phyloP scores from a whole-genome alignment of 2,113 vertebrate genomes.

The Pygoscelis antarcticus region DNA sequence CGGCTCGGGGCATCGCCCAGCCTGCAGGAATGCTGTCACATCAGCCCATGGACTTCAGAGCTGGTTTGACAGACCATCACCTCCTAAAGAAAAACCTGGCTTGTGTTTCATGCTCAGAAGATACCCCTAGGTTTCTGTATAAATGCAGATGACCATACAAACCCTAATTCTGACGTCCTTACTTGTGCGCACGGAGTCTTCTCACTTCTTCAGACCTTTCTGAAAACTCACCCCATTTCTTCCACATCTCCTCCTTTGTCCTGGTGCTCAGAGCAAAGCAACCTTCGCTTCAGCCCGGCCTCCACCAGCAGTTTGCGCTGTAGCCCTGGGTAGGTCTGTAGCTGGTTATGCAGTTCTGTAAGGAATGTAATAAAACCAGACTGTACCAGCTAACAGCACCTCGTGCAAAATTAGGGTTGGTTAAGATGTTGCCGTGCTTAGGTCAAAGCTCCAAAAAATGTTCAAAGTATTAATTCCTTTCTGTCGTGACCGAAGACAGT shows the following conservation, averaged over 20 bases:
- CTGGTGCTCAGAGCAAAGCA: background rate
- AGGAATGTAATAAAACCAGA: background rate
- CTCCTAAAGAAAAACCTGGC: background rate
- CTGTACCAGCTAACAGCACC: background rate
- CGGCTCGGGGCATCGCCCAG: background rate
- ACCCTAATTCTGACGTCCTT: background rate
- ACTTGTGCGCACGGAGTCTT: background rate
- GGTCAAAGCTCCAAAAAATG: accelerated
- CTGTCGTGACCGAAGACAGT: accelerated
- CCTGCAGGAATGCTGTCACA: background rate
- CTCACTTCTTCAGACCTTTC: background rate
- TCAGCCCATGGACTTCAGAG: background rate
- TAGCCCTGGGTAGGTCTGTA: background rate
- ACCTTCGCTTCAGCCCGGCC: background rate
- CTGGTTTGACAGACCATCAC: background rate
- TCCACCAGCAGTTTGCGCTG: too few relatives aligned
- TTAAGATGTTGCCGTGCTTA: accelerated
- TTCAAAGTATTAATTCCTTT: accelerated
- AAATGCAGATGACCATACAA: background rate
- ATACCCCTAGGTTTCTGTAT: background rate
- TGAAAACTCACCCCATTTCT: background rate
- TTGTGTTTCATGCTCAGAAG: background rate
- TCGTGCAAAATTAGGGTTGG: too few relatives aligned
- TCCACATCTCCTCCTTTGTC: background rate
- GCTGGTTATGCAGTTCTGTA: background rate